These are phyloP conservation scores for Cathartes aura DNA, from an alignment of 2,113 vertebrate species.

Conservation along the genomic window DNA sequence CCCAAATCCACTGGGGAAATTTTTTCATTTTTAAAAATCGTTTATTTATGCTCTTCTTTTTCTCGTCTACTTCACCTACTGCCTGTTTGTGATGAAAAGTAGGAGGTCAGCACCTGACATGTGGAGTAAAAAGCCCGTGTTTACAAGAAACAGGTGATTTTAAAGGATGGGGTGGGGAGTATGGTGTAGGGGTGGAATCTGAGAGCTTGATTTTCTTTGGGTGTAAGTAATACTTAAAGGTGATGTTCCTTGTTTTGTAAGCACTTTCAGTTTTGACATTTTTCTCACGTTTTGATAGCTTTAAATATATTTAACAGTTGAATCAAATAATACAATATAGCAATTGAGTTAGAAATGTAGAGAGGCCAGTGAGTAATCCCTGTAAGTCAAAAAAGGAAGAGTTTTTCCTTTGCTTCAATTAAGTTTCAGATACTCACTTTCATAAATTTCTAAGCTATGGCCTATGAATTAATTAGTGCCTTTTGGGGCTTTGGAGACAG, in stretches of 20 bases:
- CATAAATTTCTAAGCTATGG: neutral
- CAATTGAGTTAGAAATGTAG: neutral
- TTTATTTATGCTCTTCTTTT: neutral
- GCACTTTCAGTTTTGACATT: neutral
- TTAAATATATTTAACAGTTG: neutral
- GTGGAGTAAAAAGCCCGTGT: neutral
- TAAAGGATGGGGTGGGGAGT: neutral
- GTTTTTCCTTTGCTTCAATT: neutral
- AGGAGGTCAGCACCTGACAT: neutral
- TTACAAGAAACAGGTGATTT: neutral
- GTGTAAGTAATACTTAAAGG: neutral
- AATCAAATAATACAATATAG: neutral
- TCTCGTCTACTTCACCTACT: neutral
- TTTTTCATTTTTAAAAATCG: neutral
- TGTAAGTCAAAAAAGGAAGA: neutral
- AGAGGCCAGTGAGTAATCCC: neutral
- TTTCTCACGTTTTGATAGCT: neutral
- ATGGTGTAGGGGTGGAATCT: neutral
- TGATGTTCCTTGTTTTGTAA: neutral
- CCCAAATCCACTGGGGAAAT: neutral
- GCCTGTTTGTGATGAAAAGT: neutral
- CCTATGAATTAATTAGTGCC: conserved; percentile 13
- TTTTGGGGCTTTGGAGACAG: neutral
- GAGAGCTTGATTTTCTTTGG: neutral
- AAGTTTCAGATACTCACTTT: neutral